Conservation (phyloP, 2,888 invertebrate species). For the Aspidiotus destructor region DNA sequence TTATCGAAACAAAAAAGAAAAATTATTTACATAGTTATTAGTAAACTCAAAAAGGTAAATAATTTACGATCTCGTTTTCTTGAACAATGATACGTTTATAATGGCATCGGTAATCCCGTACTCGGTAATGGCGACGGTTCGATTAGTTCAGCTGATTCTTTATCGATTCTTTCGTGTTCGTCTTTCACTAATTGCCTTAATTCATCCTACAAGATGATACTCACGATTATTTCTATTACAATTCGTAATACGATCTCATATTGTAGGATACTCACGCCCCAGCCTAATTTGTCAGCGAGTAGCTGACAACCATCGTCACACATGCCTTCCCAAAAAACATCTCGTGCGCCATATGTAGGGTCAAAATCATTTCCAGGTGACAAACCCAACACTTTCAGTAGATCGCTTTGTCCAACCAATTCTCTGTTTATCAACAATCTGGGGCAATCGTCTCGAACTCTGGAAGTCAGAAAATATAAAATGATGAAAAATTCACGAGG, state of each 20-base stretch:
- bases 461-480: conserved; percentile 38
- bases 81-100: too few relatives aligned
- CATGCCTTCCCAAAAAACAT: conserved; percentile 72
- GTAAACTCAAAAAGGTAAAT: conserved; percentile 13
- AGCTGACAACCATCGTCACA: conserved; percentile 70
- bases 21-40: conserved; percentile 11
- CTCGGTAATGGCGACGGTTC: conserved; percentile 8
- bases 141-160: conserved; percentile 26
- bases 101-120: too few relatives aligned
- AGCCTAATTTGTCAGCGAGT: conserved; percentile 66
- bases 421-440: conserved; percentile 80
- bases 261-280: conserved; percentile 52
- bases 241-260: not conserved
- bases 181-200: conserved; percentile 48
- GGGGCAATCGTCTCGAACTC: conserved; percentile 61
- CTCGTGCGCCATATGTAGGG: conserved; percentile 52
- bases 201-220: conserved; percentile 50
- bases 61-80: not conserved
- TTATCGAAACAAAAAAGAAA: conserved; percentile 5
- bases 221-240: not conserved
- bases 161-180: conserved; percentile 50
- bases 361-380: conserved; percentile 61
- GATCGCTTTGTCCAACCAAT: conserved; percentile 50
- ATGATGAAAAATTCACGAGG: not conserved
- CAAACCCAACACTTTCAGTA: conserved; percentile 43